Evolutionary conservation across 2,113 vertebrate species (phyloP).

Genomic region (Pleuronectes platessa): DNA sequence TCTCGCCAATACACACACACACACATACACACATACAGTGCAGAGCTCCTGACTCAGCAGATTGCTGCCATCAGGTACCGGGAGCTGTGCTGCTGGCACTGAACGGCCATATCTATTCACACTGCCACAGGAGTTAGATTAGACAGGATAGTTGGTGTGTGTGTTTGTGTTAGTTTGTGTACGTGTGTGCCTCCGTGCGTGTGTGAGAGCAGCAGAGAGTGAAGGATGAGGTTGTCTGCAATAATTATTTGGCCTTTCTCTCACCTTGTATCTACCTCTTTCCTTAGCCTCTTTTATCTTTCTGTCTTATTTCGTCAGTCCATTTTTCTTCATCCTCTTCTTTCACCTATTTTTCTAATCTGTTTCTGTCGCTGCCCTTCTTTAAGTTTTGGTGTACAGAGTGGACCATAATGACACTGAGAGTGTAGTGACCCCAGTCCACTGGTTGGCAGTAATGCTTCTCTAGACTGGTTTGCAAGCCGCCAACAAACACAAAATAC

Average conservation of each 20-base stretch:
- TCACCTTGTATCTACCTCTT: conserved; percentile 55
- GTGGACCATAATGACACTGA: not conserved
- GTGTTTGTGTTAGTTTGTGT: conserved; percentile 18
- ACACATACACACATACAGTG: conserved; percentile 10
- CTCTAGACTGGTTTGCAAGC: not conserved
- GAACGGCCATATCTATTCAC: conserved; percentile 78
- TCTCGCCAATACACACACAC: conserved; percentile 4
- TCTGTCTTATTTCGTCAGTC: conserved; percentile 44
- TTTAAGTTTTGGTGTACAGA: not conserved
- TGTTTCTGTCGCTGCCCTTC: conserved; percentile 19
- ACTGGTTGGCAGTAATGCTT: not conserved
- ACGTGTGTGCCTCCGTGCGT: conserved; percentile 3
- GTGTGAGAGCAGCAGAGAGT: conserved; percentile 47
- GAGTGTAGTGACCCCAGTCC: not conserved
- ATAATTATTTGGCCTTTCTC: conserved; percentile 65
- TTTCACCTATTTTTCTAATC: conserved; percentile 47
- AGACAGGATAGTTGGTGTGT: conserved; percentile 48
- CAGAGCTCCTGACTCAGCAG: conserved; percentile 71
- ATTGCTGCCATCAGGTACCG: conserved; percentile 68
- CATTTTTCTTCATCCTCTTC: conserved; percentile 34
- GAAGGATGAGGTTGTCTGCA: conserved; percentile 70
- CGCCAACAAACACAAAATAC: not conserved
- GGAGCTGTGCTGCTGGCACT: conserved; percentile 68
- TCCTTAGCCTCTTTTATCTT: conserved; percentile 35
- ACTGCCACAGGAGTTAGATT: conserved; percentile 67